Evolutionary conservation across 2,113 vertebrate species (phyloP).

Genomic region (Entomyzon cyanotis): DNA sequence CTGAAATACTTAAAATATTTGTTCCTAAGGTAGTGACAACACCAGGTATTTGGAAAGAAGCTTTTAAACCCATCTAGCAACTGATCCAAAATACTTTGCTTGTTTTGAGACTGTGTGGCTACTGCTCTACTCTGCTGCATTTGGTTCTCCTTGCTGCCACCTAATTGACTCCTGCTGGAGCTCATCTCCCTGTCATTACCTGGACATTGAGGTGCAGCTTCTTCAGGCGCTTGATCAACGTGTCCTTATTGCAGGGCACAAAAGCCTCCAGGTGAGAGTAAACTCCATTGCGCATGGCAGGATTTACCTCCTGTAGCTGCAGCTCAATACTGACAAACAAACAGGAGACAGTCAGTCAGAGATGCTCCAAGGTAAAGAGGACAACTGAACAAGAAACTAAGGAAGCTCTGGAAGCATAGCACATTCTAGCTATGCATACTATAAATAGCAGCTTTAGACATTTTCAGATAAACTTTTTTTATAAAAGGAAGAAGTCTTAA

Average conservation of each 20-base stretch:
- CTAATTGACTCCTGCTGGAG: not conserved
- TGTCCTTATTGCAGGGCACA: conserved; percentile 96
- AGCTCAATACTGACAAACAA: conserved; percentile 88
- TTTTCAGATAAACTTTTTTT: not conserved
- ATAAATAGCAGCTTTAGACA: not conserved
- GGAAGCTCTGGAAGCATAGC: not conserved
- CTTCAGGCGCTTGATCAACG: conserved; percentile 95
- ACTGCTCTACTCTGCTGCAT: not conserved
- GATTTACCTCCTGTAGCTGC: conserved; percentile 91
- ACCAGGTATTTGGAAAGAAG: not conserved
- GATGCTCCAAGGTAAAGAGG: not conserved
- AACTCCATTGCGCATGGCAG: conserved; percentile 81
- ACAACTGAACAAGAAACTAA: not conserved
- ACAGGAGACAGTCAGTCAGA: conserved; percentile 3
- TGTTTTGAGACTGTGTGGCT: not conserved
- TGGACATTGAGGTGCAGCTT: conserved; percentile 97
- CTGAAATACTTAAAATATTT: not conserved
- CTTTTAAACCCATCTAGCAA: not conserved
- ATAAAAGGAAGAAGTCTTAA: not conserved
- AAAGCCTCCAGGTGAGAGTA: conserved; percentile 96
- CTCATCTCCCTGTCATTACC: conserved; percentile 61
- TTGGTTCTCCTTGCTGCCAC: not conserved
- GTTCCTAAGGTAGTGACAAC: not conserved
- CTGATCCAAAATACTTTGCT: not conserved
- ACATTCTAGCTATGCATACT: not conserved